Base-by-base conservation (phyloP, 2,113 vertebrate species). In the Lasiurus borealis region DNA sequence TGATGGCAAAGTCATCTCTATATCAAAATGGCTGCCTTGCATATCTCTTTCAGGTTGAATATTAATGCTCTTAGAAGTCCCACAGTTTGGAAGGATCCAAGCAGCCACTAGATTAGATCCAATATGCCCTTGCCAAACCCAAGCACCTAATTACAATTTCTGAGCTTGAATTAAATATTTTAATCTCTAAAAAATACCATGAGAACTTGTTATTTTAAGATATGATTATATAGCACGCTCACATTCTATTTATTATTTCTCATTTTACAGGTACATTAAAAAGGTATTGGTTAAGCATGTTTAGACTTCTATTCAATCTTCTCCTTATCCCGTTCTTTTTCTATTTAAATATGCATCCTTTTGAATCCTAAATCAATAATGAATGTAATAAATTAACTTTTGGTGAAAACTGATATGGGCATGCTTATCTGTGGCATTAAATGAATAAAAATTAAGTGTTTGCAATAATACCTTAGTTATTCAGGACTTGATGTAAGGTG, bases 1-100 rank as follows among this genome's bases (percentile, higher is more conserved):
- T 92, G 88, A 93, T 90, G 96, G 36, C 73, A 93, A 97, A 96
- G 52, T 88, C 46, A 29, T 18, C 10, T 97, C 81, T 48, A 92
- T 92, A 89, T 97, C 72, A 94, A 95, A 96, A 93, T 85, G 71
- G 73, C 57, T 91, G 57, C 29, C 57, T 95, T 36, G 57, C 25
- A 88, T 86, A 69, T 54, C 36, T 92, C 66, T 78, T 80, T 69
- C 91, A 95, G 44, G 29, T 92, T 95, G 62, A 94, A 64, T 68
- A 96, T 93, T 57, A 54, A 50, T 91, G 12, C 57, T 82, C 73
- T 92, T 77, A 95, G 91, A 85, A 96, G 57, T 46, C 36, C 21
- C 34, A 80, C 44, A 64, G 25, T 66, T 76, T 91, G 59, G 62
- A 96, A 93, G 48, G 64, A 77, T 78, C 78, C 73, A 66, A 90